These are phyloP conservation scores for Oreonectes daqikongensis DNA, from an alignment of 2,797 vertebrate genomes.

Conservation along the genomic window DNA sequence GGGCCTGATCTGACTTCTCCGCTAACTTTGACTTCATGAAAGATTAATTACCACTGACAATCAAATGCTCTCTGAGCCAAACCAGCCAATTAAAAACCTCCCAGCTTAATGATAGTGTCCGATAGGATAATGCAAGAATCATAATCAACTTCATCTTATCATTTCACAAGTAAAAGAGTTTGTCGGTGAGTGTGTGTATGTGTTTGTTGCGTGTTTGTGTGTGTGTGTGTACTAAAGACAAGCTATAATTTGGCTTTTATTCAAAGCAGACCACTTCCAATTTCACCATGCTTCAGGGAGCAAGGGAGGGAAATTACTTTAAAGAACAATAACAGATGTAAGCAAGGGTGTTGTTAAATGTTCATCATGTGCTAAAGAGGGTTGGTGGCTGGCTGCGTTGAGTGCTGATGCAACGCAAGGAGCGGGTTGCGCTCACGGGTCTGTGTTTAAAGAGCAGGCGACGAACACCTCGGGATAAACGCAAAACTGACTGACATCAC, in stretches of 20 bases:
- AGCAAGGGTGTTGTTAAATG: conserved; percentile 50
- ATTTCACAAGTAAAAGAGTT: conserved; percentile 21
- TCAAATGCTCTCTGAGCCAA: conserved; percentile 53
- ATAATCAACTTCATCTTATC: conserved; percentile 38
- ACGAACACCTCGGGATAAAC: conserved; percentile 38
- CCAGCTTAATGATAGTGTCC: conserved; percentile 55
- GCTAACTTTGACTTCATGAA: conserved; percentile 51
- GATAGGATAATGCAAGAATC: conserved; percentile 54
- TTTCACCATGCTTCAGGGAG: conserved; percentile 45
- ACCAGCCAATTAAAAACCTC: conserved; percentile 55
- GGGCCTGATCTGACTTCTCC: conserved; percentile 51
- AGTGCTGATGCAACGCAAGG: conserved; percentile 28
- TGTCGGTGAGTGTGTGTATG: conserved; percentile 4
- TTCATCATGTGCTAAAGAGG: conserved; percentile 47
- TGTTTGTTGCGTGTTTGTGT: neutral
- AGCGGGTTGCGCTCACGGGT: conserved; percentile 3
- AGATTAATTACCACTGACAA: conserved; percentile 56
- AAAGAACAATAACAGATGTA: conserved; percentile 48
- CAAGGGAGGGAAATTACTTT: conserved; percentile 45
- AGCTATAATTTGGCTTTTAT: conserved; percentile 38
- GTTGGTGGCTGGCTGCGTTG: conserved; percentile 28
- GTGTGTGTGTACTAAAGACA: conserved; percentile 23
- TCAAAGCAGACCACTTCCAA: conserved; percentile 47
- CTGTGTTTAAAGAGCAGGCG: conserved; percentile 44
- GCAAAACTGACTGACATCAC: conserved; percentile 35